These are phyloP conservation scores for Ctenochaetus hawaiiensis DNA, from an alignment of 2,797 vertebrate genomes.

Conservation along the genomic window DNA sequence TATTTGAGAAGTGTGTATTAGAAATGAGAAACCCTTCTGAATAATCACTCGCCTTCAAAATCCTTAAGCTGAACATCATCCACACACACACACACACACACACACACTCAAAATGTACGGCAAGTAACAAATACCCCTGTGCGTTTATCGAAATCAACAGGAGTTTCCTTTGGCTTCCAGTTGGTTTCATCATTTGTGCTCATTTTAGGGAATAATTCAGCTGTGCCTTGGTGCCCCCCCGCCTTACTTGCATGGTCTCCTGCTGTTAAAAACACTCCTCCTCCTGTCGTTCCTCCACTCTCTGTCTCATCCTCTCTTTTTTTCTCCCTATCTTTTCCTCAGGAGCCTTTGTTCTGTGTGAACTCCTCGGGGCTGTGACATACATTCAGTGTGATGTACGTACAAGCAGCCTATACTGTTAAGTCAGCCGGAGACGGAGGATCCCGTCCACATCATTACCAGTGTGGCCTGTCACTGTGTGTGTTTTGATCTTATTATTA, in stretches of 20 bases:
- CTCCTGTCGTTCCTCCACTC: conserved; percentile 20
- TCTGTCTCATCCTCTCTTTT: neutral
- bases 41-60: conserved; percentile 33
- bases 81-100: conserved; percentile 16
- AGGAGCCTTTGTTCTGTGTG: conserved; percentile 66
- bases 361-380: conserved; percentile 72
- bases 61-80: conserved; percentile 3
- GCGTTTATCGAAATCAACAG: conserved; percentile 74
- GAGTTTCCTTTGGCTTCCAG: conserved; percentile 72
- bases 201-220: conserved; percentile 74
- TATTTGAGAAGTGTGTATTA: conserved; percentile 21
- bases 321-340: conserved; percentile 50
- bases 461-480: conserved; percentile 38
- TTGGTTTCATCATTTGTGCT: conserved; percentile 74
- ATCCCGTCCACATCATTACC: conserved; percentile 33
- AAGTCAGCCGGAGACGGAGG: conserved; percentile 43
- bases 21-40: conserved; percentile 24
- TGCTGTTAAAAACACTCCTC: conserved; percentile 51
- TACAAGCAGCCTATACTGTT: conserved; percentile 14
- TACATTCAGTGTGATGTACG: conserved; percentile 58
- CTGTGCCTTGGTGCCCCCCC: conserved; percentile 60
- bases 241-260: conserved; percentile 57
- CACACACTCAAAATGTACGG: conserved; percentile 10
- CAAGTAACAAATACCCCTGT: conserved; percentile 8
- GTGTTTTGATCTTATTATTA: conserved; percentile 7